Evolutionary conservation across 2,113 vertebrate species (phyloP), one percentile per base, ranked within the genome.

Genomic region (Heptranchias perlo): DNA sequence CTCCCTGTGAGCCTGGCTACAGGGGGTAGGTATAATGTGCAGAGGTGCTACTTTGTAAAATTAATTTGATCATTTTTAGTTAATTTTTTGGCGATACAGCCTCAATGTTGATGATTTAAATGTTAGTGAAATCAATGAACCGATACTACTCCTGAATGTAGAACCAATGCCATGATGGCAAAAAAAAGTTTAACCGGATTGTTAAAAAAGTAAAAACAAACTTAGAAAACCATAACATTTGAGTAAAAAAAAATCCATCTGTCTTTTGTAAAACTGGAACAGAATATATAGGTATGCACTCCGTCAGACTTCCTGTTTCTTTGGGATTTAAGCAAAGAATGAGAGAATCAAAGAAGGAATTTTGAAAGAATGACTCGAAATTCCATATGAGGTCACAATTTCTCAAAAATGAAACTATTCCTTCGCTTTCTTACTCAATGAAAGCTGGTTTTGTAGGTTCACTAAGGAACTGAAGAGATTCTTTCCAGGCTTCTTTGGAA

Each of bases 401-500:
- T 65, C 23, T 94, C 21, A 82, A 44, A 82, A 49, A 94, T 94
- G 23, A 91, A 61, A 93, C n/a, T 95, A 95, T 25, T 65, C 8
- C 18, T 49, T 69, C 28, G 44, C 39, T 49, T 89, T 21, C 78
- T 82, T 98, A 99, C 99, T 98, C 96, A 98, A 97, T 97, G 97
- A 97, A 84, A 99, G 97, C 96, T 99, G 99, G 78, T 98, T 98
- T 96, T 99, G 97, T 96, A 99, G 97, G 97, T 98, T 99, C 97
- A 97, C 98, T 96, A 99, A 98, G 14, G 98, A 97, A 97, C 98
- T 98, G 14, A 98, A 96, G 18, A 99, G 98, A 97, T 96, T 98
- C 97, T 99, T 99, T 97, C 98, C 98, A 0, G 99, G 99, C 96
- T 99, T 99, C 98, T 99, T 99, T 67, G 99, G 99, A 96, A 99